Base-by-base conservation (phyloP, 2,113 vertebrate species). In the Apodemus speciosus region DNA sequence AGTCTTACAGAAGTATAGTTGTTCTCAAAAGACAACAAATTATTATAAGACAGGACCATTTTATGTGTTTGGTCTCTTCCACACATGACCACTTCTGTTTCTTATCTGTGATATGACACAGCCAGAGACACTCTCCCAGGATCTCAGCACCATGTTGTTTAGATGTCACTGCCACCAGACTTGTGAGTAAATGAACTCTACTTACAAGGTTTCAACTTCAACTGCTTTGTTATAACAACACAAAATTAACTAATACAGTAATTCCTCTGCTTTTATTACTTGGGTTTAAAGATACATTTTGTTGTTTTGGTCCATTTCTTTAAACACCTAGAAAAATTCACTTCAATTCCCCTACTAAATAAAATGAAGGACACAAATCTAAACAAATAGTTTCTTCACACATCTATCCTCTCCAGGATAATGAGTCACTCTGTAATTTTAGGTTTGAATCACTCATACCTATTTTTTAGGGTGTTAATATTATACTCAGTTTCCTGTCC, bases 361-460 rank as follows among this genome's bases (percentile, higher is more conserved):
- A 87, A 91, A 91, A 88, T 35, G n/a, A 94, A 86, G 35, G 16
- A 25, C 35, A 89, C 13, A 27, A 5, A 85, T 75, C 35, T 93
- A 77, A 97, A 89, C 20, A 91, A 80, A 14, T 64, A 21, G 66
- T 11, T 94, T 83, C 30, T 72, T 93, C 20, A 14, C 51, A 38
- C 9, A 32, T 69, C 46, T 85, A 16, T 72, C 27, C 18, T 80
- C 43, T 85, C 56, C n/a, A 93, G 9, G 7, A 79, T 40, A 90
- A 92, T 81, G 23, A 89, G 64, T 92, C 83, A 71, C 6, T 91
- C 81, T 46, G 9, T 56, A 73, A 49, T 75, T 93, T 95, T 56
- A 93, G 23, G 69, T 86, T 46, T 92, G 51, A 88, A 66, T 93
- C 71, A 88, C 20, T 88, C 60, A 40, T n/a, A 43, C 46, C 32